phyloP scores from a whole-genome alignment of 2,888 invertebrate genomes.

The Eilema griseolum region DNA sequence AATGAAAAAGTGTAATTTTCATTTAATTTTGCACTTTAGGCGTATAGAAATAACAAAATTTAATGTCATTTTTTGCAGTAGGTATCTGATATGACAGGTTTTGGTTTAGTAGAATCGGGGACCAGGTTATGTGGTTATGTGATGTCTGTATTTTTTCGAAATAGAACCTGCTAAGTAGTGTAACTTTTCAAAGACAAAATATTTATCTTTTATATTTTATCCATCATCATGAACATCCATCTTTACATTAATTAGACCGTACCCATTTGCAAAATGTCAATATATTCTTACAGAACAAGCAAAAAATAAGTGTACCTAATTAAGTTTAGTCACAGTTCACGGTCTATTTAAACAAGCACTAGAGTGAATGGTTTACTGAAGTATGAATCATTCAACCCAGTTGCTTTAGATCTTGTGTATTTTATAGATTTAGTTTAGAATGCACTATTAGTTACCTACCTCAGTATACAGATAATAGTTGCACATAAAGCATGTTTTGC shows the following conservation, averaged over 20 bases:
- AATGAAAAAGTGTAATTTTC: no score
- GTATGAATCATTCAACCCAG: background rate
- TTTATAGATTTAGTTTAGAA: background rate
- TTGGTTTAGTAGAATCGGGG: no score
- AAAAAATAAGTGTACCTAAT: background rate
- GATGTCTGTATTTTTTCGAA: no score
- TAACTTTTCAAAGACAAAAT: background rate
- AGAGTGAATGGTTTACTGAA: background rate
- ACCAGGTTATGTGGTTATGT: no score
- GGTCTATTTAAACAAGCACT: background rate
- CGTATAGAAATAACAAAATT: no score
- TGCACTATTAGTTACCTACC: background rate
- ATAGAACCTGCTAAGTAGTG: no score
- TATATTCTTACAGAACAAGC: background rate
- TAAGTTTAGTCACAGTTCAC: conserved; percentile 1
- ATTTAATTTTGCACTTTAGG: no score
- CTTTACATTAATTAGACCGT: background rate
- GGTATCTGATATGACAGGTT: no score
- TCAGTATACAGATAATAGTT: background rate
- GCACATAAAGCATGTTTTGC: background rate
- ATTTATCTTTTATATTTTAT: no score
- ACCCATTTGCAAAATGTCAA: background rate
- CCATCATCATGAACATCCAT: no score
- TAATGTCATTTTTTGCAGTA: no score
- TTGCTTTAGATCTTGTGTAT: background rate